A percentile compares a stretch with the other conserved stretches of the same genome.
Evolutionary conservation across 2,113 vertebrate species (phyloP).

Genomic region (Cromileptes altivelis): DNA sequence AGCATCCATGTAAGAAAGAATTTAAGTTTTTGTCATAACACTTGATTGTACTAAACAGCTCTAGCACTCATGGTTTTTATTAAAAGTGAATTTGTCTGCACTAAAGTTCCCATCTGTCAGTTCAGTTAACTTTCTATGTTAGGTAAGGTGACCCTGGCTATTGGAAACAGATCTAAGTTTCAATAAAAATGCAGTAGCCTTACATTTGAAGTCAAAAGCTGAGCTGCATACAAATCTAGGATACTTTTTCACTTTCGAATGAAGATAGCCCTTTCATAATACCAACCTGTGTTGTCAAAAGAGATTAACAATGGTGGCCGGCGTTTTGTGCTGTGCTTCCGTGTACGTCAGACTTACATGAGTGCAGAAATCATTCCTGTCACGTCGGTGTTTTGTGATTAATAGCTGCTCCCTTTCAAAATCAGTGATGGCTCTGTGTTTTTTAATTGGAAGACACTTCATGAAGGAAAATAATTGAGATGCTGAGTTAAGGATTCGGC

Average conservation of each 20-base stretch:
- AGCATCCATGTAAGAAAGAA: not conserved
- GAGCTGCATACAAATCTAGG: slow-evolving; percentile 17
- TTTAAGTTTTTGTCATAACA: not conserved
- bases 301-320: slow-evolving; percentile 1
- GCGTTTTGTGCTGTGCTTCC: slow-evolving; percentile 16
- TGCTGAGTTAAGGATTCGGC: not conserved
- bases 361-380: not conserved
- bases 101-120: slow-evolving; percentile 27
- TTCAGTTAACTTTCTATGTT: slow-evolving; percentile 23
- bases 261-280: slow-evolving; percentile 20
- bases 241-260: slow-evolving; percentile 22
- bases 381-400: not conserved
- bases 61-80: not conserved
- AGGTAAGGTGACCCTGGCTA: slow-evolving; percentile 40
- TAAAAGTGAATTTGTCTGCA: slow-evolving; percentile 20
- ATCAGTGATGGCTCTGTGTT: not conserved
- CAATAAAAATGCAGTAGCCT: slow-evolving; percentile 30
- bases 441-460: not conserved
- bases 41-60: not conserved
- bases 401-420: not conserved
- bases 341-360: not conserved
- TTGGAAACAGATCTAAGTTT: slow-evolving; percentile 17
- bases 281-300: slow-evolving; percentile 29
- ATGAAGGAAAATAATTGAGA: not conserved
- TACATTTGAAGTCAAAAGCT: slow-evolving; percentile 30